Evolutionary conservation across 1,140 invertebrate species (phyloP).

Genomic region (Wasmannia auropunctata): DNA sequence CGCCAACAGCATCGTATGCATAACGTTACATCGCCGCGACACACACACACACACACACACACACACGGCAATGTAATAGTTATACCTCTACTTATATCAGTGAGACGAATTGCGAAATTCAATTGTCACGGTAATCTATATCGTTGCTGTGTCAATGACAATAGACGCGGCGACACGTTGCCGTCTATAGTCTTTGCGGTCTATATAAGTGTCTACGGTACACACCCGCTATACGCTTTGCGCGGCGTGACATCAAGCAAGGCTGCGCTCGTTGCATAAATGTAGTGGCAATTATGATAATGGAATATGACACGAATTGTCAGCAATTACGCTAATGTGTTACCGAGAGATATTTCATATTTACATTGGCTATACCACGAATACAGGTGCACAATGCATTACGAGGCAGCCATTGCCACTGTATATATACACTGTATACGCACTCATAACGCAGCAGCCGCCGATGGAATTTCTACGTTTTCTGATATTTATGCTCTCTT

Average conservation of each 20-base stretch:
- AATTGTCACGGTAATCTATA: conserved; percentile 32
- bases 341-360: background rate
- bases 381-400: background rate
- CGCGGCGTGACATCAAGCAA: background rate
- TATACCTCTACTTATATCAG: conserved; percentile 27
- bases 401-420: background rate
- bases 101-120: conserved; percentile 44
- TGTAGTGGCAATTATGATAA: conserved; percentile 11
- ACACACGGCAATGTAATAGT: background rate
- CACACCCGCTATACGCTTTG: background rate
- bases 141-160: conserved; percentile 5
- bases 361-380: background rate
- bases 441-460: background rate
- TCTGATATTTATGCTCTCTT: conserved; percentile 65
- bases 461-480: conserved; percentile 21
- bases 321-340: conserved; percentile 6
- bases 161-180: background rate
- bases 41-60: no score
- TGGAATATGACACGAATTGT: background rate
- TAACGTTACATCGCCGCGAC: conserved; percentile 14
- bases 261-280: conserved; percentile 12
- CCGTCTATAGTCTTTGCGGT: background rate
- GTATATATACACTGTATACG: no score
- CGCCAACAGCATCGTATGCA: background rate
- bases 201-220: no score